Evolutionary conservation across 2,888 invertebrate species (phyloP).

Genomic region (Pegoplata infirma): DNA sequence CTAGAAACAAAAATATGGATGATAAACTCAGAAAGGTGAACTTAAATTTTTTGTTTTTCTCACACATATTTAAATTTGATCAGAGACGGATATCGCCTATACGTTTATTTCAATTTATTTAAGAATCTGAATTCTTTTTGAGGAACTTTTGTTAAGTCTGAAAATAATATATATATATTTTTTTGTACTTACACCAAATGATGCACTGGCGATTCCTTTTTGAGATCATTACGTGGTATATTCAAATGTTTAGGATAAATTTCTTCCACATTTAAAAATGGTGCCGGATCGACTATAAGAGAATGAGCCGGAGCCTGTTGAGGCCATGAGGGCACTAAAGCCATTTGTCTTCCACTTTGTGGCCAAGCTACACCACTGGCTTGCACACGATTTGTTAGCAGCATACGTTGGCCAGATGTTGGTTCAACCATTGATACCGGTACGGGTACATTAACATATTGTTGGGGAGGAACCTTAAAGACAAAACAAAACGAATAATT

Average conservation of each 20-base stretch:
- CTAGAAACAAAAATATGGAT: too few relatives aligned
- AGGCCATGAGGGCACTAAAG: conserved; percentile 91
- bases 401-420: conserved; percentile 87
- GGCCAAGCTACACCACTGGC: conserved; percentile 78
- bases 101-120: too few relatives aligned
- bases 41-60: too few relatives aligned
- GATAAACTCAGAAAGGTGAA: too few relatives aligned
- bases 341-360: conserved; percentile 84
- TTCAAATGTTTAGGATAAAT: conserved; percentile 81
- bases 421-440: conserved; percentile 96
- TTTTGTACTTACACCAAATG: conserved; percentile 76
- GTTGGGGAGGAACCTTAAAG: conserved; percentile 86
- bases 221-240: conserved; percentile 81
- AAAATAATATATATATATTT: too few relatives aligned
- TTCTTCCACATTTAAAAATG: conserved; percentile 83
- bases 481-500: background rate
- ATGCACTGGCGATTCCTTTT: conserved; percentile 80
- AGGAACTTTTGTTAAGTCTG: too few relatives aligned
- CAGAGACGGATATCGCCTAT: too few relatives aligned
- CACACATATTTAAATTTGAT: too few relatives aligned
- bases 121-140: too few relatives aligned
- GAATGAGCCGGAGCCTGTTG: conserved; percentile 86
- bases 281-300: conserved; percentile 86
- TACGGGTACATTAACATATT: conserved; percentile 84
- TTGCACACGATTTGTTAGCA: conserved; percentile 81